Conservation (phyloP, 2,797 vertebrate species). For the Amphiprion clarkii region DNA sequence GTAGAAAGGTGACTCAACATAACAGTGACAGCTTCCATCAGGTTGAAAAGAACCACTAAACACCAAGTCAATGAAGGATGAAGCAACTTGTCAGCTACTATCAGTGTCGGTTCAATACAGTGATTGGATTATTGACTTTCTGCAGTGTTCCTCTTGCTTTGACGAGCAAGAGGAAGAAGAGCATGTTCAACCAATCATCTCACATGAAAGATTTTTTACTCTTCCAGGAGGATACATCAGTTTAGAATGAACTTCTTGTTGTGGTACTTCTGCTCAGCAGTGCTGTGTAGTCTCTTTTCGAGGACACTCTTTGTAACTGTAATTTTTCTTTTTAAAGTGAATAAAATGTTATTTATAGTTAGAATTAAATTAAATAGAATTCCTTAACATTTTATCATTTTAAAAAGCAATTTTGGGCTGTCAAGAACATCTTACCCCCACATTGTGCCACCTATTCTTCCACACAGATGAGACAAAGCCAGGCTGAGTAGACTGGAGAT, state of each 20-base stretch:
- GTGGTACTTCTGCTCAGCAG: not conserved
- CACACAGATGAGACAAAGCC: too few species aligned
- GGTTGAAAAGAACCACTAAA: conserved; percentile 27
- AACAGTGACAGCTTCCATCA: conserved; percentile 6
- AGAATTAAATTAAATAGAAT: too few species aligned
- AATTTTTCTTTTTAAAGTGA: too few species aligned
- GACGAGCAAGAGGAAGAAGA: not conserved
- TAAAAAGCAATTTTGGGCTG: too few species aligned
- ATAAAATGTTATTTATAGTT: too few species aligned
- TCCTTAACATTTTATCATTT: too few species aligned
- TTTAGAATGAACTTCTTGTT: not conserved
- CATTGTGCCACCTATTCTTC: not conserved
- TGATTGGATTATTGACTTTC: conserved; percentile 36
- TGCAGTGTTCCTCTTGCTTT: not conserved
- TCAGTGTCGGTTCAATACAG: too few species aligned
- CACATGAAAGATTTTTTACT: not conserved
- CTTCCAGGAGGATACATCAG: not conserved
- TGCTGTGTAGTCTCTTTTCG: not conserved
- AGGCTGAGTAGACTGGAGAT: too few species aligned
- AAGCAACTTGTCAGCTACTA: not conserved
- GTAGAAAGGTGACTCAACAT: not conserved
- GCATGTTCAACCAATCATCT: too few species aligned
- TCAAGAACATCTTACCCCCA: not conserved
- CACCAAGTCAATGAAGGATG: conserved; percentile 10
- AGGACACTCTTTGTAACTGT: too few species aligned